These are phyloP conservation scores for Eristalis intricaria DNA, from an alignment of 2,888 invertebrate genomes.

Conservation along the genomic window DNA sequence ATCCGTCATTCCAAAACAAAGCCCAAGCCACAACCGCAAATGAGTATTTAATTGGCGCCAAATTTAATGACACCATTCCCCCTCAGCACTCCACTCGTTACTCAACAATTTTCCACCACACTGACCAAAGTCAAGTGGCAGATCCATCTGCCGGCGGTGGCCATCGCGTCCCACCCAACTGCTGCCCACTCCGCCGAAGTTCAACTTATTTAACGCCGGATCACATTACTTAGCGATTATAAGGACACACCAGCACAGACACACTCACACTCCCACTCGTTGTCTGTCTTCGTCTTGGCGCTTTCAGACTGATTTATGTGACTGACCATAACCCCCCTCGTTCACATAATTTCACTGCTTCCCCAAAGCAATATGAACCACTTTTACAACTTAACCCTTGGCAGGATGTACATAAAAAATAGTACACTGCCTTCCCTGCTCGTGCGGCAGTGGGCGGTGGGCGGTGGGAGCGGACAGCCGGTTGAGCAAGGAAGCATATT, in stretches of 20 bases:
- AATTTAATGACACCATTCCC: constrained; percentile 57
- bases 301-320: constrained; percentile 56
- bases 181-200: neutral
- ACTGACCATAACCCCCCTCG: constrained; percentile 58
- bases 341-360: constrained; percentile 46
- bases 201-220: constrained; percentile 52
- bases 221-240: constrained; percentile 68
- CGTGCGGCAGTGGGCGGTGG: neutral
- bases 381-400: constrained; percentile 70
- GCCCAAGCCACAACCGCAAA: constrained; percentile 46
- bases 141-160: constrained; percentile 30
- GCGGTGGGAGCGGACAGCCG: neutral
- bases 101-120: constrained; percentile 47
- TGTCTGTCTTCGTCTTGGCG: neutral
- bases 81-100: neutral
- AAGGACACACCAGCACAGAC: constrained; percentile 49
- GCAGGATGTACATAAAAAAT: constrained; percentile 48
- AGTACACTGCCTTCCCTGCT: neutral
- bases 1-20: neutral
- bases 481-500: constrained; percentile 66
- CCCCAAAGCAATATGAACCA: constrained; percentile 44
- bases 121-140: constrained; percentile 61
- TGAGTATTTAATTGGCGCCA: constrained; percentile 67
- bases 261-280: constrained; percentile 33
- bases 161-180: neutral